These are phyloP conservation scores for Silurus glanis DNA, from an alignment of 2,113 vertebrate species.

Conservation along the genomic window DNA sequence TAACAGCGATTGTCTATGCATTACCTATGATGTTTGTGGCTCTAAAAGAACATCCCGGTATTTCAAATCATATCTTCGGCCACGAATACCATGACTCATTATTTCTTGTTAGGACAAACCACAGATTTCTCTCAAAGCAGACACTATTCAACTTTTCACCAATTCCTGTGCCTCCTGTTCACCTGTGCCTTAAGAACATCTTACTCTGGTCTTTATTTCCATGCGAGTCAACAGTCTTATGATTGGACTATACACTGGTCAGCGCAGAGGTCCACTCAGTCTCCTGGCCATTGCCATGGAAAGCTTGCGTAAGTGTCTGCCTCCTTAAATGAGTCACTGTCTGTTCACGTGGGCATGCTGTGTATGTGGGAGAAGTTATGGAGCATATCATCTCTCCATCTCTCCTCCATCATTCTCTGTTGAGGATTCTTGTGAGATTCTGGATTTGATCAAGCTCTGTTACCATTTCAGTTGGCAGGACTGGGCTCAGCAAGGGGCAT, in stretches of 20 bases:
- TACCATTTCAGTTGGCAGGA: slow-evolving; percentile 59
- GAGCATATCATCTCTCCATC: slow-evolving; percentile 35
- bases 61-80: slow-evolving; percentile 18
- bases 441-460: slow-evolving; percentile 1
- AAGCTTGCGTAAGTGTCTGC: slow-evolving; percentile 43
- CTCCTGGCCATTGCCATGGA: slow-evolving; percentile 43
- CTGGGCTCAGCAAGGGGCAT: slow-evolving; percentile 71
- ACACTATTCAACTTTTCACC: background rate
- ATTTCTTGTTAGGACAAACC: background rate
- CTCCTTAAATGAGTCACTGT: slow-evolving; percentile 51
- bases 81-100: slow-evolving; percentile 11
- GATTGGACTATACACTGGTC: slow-evolving; percentile 47
- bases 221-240: slow-evolving; percentile 36
- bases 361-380: slow-evolving; percentile 39
- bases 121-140: background rate
- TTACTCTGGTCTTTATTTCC: slow-evolving; percentile 41
- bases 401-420: slow-evolving; percentile 1
- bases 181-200: slow-evolving; percentile 12
- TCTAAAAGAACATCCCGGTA: background rate
- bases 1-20: background rate
- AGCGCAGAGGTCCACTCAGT: slow-evolving; percentile 33
- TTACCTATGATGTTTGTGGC: background rate
- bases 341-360: slow-evolving; percentile 36
- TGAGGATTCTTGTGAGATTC: background rate
- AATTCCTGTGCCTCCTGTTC: background rate